Conservation (phyloP, 2,113 vertebrate species). For the Colossoma macropomum region DNA sequence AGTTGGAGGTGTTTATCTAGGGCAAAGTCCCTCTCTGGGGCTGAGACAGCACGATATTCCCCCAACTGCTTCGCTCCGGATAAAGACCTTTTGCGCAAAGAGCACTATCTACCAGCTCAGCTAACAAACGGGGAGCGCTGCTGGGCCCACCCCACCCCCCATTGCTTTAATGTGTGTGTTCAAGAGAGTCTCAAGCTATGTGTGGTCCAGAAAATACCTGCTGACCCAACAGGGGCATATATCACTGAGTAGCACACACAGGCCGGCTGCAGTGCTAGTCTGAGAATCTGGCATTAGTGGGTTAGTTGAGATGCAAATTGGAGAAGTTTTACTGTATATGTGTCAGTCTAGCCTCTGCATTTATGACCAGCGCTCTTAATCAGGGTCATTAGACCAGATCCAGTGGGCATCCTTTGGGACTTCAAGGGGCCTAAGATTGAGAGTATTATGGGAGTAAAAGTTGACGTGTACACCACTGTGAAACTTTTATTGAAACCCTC, state of each 20-base stretch:
- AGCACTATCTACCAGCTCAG: conserved; percentile 59
- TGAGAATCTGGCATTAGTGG: background rate
- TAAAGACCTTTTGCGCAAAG: conserved; percentile 68
- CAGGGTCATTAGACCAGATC: background rate
- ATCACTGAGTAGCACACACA: conserved; percentile 32
- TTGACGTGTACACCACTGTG: background rate
- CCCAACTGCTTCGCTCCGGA: conserved; percentile 58
- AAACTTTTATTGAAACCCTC: background rate
- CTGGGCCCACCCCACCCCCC: conserved; percentile 58
- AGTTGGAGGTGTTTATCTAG: conserved; percentile 65
- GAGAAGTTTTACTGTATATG: background rate
- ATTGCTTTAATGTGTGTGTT: conserved; percentile 63
- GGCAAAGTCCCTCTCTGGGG: conserved; percentile 53
- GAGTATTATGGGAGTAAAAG: background rate
- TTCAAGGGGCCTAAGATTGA: background rate
- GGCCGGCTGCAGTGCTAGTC: background rate
- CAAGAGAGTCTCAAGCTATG: conserved; percentile 24
- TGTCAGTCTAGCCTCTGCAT: background rate
- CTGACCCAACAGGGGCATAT: conserved; percentile 1
- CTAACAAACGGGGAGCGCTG: conserved; percentile 62
- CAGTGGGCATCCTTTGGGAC: background rate
- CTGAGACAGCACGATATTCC: conserved; percentile 57
- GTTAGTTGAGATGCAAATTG: conserved; percentile 21
- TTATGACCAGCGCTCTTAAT: background rate
- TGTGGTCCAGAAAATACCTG: conserved; percentile 25